Percentiles rank a stretch among this genome's conserved stretches.
phyloP scores from a whole-genome alignment of 2,888 invertebrate genomes.

The Masnerella sp. region DNA sequence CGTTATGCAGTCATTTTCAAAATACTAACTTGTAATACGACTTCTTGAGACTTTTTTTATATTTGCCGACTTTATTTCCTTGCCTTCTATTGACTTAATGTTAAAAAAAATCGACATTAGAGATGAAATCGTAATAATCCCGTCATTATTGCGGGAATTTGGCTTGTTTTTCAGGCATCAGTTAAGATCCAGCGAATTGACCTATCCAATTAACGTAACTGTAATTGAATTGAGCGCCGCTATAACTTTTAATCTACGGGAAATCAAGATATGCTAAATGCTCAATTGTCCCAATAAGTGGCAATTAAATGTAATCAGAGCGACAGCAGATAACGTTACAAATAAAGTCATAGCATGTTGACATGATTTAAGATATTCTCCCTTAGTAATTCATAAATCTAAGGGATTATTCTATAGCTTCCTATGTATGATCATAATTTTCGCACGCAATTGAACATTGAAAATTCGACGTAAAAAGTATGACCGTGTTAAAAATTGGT shows the following conservation, averaged over 20 bases:
- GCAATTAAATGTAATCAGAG: constrained; percentile 24
- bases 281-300: constrained; percentile 37
- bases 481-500: no score
- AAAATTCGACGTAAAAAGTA: no score
- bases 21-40: constrained; percentile 41
- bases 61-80: constrained; percentile 1
- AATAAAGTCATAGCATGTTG: constrained; percentile 1
- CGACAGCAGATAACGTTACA: neutral
- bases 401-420: no score
- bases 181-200: neutral
- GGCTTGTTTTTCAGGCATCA: neutral
- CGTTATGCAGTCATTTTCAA: constrained; percentile 41
- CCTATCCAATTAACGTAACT: constrained; percentile 3
- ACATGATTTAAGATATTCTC: no score
- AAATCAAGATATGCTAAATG: constrained; percentile 27
- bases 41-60: constrained; percentile 22
- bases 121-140: no score
- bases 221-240: constrained; percentile 14
- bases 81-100: constrained; percentile 28
- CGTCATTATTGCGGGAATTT: neutral
- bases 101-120: no score
- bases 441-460: no score
- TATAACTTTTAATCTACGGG: constrained; percentile 12
- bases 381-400: no score
- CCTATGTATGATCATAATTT: no score